A percentile compares a stretch with the other conserved stretches of the same genome.
Conservation (phyloP, 2,888 invertebrate genomes). For the Stramonita haemastoma region DNA sequence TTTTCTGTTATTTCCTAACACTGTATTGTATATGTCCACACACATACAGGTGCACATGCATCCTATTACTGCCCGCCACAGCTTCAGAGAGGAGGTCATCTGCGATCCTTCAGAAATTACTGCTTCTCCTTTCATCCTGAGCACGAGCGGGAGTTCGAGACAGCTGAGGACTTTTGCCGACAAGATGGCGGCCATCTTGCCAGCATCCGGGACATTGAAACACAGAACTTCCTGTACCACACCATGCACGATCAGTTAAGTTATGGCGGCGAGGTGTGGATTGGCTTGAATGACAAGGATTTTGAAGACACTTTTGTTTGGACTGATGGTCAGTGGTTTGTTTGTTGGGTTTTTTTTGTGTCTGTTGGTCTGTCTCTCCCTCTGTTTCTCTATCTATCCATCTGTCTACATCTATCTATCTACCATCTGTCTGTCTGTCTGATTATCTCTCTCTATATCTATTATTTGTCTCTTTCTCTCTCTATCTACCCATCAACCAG, state of each 20-base stretch:
- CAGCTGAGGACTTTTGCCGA: constrained; percentile 33
- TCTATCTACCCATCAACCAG: not conserved
- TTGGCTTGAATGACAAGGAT: constrained; percentile 34
- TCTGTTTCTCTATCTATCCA: not conserved
- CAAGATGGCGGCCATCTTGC: constrained; percentile 33
- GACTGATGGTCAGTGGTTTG: constrained; percentile 27
- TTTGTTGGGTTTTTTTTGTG: not conserved
- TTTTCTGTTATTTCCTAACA: no score
- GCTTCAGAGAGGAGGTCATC: no score
- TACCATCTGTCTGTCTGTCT: not conserved
- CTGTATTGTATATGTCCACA: no score
- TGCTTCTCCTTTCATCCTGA: no score
- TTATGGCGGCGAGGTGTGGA: constrained; percentile 18
- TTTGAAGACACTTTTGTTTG: constrained; percentile 32
- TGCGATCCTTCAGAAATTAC: no score
- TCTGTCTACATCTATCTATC: not conserved
- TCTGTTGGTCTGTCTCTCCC: not conserved
- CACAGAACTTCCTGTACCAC: constrained; percentile 27
- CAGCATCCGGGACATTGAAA: constrained; percentile 27
- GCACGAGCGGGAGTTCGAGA: not conserved
- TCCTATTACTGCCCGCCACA: no score
- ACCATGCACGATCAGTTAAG: not conserved
- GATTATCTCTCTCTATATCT: not conserved
- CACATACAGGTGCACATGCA: no score
- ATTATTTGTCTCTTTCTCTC: not conserved